These are phyloP conservation scores for Lepidocyrtoides sp. DNA, from an alignment of 2,888 invertebrate species.

Conservation along the genomic window DNA sequence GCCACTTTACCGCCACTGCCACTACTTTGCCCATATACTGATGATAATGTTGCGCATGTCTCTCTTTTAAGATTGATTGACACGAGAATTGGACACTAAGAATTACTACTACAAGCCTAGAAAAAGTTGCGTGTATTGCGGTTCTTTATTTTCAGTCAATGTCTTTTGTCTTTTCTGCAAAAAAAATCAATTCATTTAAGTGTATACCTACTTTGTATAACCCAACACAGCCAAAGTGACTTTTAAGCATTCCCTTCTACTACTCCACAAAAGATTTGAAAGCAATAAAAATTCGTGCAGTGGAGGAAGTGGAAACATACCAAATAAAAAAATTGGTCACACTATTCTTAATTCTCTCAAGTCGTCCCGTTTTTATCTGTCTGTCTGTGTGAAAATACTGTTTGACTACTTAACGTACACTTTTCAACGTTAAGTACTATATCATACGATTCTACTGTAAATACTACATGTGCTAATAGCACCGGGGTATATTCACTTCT, in stretches of 20 bases:
- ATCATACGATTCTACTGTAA: not conserved
- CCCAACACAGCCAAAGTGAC: no score
- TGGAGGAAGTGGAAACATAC: not conserved
- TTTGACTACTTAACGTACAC: constrained; percentile 10
- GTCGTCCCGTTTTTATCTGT: not conserved
- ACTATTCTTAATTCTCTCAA: constrained; percentile 48
- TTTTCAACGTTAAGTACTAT: constrained; percentile 18
- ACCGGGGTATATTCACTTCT: constrained; percentile 34
- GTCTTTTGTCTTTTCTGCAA: not conserved
- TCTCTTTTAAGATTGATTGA: constrained; percentile 73
- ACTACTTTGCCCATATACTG: constrained; percentile 6
- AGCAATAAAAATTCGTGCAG: constrained; percentile 19
- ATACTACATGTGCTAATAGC: not conserved
- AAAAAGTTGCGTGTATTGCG: not conserved
- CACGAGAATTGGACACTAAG: constrained; percentile 70
- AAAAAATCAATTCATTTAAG: constrained; percentile 68
- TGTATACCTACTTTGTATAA: no score
- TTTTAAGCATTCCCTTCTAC: no score
- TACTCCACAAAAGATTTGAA: constrained; percentile 20
- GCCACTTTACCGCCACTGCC: constrained; percentile 6
- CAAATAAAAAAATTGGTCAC: constrained; percentile 42
- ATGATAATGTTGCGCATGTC: constrained; percentile 20
- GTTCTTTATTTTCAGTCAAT: not conserved
- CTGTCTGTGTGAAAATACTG: not conserved
- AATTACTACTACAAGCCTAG: constrained; percentile 10